Percentiles rank a stretch among this genome's conserved stretches.
Conservation (phyloP, 2,113 vertebrate genomes). For the Lycaon pictus region DNA sequence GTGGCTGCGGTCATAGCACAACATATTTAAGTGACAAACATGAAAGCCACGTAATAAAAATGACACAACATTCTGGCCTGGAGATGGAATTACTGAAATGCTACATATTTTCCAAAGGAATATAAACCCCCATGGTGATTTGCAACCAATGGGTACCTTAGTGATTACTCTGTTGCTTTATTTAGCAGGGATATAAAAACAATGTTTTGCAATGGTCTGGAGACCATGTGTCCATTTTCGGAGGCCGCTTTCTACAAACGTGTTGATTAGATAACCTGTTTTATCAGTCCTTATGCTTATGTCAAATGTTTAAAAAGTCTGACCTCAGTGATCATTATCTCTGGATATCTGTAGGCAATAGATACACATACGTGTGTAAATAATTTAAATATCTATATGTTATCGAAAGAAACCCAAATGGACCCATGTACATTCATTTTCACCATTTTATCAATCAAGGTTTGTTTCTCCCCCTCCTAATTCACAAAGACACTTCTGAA, state of each 20-base stretch:
- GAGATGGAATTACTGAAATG: background rate
- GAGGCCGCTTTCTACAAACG: background rate
- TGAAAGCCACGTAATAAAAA: background rate
- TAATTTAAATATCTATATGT: accelerated
- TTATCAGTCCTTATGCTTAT: accelerated
- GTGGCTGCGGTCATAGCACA: accelerated
- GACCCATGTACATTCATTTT: background rate
- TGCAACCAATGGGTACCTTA: accelerated
- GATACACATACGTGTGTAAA: accelerated
- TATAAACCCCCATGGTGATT: background rate
- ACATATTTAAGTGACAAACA: background rate
- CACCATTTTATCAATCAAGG: background rate
- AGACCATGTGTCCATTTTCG: background rate
- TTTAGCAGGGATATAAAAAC: background rate
- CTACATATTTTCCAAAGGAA: background rate
- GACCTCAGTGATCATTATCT: accelerated
- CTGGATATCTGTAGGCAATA: background rate
- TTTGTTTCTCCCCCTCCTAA: no score
- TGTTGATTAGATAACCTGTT: background rate
- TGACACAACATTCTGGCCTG: background rate
- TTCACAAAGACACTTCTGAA: background rate
- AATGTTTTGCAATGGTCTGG: background rate
- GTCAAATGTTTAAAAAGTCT: background rate
- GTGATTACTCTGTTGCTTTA: background rate
- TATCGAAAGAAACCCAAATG: background rate